A percentile compares a stretch with the other conserved stretches of the same genome.
phyloP scores from a whole-genome alignment of 1,140 invertebrate genomes.

The Amyelois transitella region DNA sequence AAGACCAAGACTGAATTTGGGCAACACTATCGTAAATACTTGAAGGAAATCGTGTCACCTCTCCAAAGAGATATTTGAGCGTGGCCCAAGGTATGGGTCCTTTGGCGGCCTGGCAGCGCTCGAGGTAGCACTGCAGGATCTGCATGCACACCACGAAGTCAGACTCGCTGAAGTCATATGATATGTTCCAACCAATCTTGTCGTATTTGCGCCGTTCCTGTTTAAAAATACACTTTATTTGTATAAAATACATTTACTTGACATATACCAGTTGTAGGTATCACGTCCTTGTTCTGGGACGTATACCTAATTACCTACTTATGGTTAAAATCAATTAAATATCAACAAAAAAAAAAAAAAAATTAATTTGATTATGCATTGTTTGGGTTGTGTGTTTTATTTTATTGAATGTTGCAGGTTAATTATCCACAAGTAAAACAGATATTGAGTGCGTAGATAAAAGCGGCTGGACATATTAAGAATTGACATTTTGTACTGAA shows the following conservation, averaged over 20 bases:
- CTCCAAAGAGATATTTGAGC: slow-evolving; percentile 93
- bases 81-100: slow-evolving; percentile 89
- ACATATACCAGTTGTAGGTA: no score
- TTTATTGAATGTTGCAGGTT: not conserved
- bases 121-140: slow-evolving; percentile 88
- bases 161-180: slow-evolving; percentile 94
- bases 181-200: slow-evolving; percentile 95
- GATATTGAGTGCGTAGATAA: no score
- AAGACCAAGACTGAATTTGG: no score
- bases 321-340: no score
- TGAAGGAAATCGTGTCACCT: slow-evolving; percentile 72
- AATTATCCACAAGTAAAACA: not conserved
- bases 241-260: no score
- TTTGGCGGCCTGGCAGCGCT: slow-evolving; percentile 77
- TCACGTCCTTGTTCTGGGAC: no score
- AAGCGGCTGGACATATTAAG: no score
- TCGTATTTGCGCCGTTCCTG: slow-evolving; percentile 92
- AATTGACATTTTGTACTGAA: no score
- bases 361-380: not conserved
- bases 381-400: not conserved
- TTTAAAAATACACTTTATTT: no score
- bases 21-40: not conserved
- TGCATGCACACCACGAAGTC: slow-evolving; percentile 91
- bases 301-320: no score
- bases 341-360: no score